Percentiles rank a stretch among this genome's conserved stretches.
Evolutionary conservation across 2,797 vertebrate species (phyloP).

Genomic region (Acanthiza pusilla): DNA sequence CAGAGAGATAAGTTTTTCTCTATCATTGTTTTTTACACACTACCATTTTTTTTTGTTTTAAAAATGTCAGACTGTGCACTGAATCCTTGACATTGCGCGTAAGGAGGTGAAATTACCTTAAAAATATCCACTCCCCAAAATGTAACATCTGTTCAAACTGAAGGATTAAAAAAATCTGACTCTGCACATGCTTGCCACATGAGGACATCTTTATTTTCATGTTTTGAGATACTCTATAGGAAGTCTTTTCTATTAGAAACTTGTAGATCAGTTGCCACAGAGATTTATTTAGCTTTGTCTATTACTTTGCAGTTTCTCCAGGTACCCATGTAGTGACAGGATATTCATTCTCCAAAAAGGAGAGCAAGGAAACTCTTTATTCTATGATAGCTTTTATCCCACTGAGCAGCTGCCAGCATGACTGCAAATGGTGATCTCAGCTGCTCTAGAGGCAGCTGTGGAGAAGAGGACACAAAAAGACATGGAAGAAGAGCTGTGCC

Average conservation of each 20-base stretch:
- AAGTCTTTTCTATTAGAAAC: neutral
- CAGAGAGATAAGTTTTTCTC: neutral
- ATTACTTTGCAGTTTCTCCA: neutral
- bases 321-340: neutral
- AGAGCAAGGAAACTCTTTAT: neutral
- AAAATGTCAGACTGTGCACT: neutral
- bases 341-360: neutral
- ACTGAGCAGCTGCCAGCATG: neutral
- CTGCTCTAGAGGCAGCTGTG: neutral
- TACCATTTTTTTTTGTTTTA: neutral
- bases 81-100: neutral
- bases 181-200: neutral
- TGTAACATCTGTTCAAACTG: neutral
- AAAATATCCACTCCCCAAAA: fast-evolving
- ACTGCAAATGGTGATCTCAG: neutral
- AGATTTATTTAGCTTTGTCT: neutral
- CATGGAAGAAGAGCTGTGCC: neutral
- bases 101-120: neutral
- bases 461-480: neutral
- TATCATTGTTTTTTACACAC: fast-evolving
- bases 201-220: neutral
- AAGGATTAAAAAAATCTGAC: neutral
- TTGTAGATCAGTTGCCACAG: neutral
- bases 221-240: neutral
- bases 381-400: neutral